These are phyloP conservation scores for Helicoverpa zea DNA, from an alignment of 1,140 invertebrate species.

Conservation along the genomic window DNA sequence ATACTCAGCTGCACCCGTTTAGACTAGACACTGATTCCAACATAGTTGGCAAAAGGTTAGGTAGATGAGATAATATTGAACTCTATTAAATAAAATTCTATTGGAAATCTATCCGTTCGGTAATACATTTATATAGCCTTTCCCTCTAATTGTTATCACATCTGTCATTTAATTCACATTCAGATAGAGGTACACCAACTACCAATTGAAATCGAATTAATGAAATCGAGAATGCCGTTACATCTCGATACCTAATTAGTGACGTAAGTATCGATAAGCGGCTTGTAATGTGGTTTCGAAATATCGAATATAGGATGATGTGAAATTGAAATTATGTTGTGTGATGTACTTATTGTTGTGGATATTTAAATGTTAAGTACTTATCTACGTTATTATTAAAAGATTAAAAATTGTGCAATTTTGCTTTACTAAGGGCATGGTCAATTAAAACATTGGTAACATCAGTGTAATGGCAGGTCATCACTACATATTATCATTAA, in stretches of 20 bases:
- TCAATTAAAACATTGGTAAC: too few species aligned
- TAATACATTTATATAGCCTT: neutral
- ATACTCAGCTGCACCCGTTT: too few species aligned
- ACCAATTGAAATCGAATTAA: slow-evolving; percentile 38
- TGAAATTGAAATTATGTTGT: slow-evolving; percentile 20
- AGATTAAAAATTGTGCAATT: too few species aligned
- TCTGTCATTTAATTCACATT: slow-evolving; percentile 16
- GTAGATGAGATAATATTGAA: neutral
- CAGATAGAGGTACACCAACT: neutral
- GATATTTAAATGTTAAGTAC: slow-evolving; percentile 27
- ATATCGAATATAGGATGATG: slow-evolving; percentile 17
- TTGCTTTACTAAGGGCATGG: too few species aligned
- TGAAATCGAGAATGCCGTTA: slow-evolving; percentile 26
- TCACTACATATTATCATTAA: too few species aligned
- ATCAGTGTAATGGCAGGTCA: too few species aligned
- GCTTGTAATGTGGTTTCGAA: slow-evolving; percentile 15
- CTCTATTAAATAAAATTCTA: neutral
- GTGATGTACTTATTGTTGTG: neutral
- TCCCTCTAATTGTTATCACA: neutral
- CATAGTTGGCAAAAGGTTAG: neutral
- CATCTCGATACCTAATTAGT: slow-evolving; percentile 25
- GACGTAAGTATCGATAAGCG: slow-evolving; percentile 30
- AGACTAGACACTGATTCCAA: too few species aligned
- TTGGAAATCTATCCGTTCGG: neutral
- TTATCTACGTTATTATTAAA: neutral